Percentiles rank a stretch among this genome's conserved stretches.
phyloP scores from a whole-genome alignment of 2,113 vertebrate species.

The Bubalus kerabau region DNA sequence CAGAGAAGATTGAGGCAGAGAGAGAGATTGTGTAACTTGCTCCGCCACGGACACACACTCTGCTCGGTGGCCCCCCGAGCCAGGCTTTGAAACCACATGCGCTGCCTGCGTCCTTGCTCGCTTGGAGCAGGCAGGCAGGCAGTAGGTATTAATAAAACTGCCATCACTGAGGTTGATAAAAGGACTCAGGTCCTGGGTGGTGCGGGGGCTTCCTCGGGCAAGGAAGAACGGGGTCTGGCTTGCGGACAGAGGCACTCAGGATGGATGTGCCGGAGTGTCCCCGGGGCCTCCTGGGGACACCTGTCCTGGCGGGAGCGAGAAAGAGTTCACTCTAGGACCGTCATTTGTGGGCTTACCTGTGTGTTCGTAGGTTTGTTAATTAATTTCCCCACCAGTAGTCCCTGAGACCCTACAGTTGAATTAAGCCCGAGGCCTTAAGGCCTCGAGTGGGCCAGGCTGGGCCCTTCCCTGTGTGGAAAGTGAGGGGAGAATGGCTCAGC shows the following conservation, averaged over 20 bases:
- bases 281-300: accelerated
- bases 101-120: neutral
- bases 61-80: accelerated
- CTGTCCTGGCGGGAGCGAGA: neutral
- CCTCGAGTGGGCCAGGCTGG: neutral
- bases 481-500: neutral
- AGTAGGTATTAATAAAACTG: neutral
- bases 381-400: neutral
- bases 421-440: neutral
- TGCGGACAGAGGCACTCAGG: neutral
- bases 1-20: neutral
- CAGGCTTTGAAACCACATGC: neutral
- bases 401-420: neutral
- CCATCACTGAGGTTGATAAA: neutral
- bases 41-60: neutral
- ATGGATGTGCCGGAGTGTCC: neutral
- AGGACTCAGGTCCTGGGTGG: neutral
- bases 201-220: neutral
- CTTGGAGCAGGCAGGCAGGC: neutral
- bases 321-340: neutral
- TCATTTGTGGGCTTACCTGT: neutral
- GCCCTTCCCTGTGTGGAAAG: neutral
- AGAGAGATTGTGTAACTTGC: neutral
- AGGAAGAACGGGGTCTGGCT: neutral
- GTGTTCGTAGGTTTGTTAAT: neutral